Conservation (phyloP, 2,888 invertebrate genomes). For the Ellobium chinense region DNA sequence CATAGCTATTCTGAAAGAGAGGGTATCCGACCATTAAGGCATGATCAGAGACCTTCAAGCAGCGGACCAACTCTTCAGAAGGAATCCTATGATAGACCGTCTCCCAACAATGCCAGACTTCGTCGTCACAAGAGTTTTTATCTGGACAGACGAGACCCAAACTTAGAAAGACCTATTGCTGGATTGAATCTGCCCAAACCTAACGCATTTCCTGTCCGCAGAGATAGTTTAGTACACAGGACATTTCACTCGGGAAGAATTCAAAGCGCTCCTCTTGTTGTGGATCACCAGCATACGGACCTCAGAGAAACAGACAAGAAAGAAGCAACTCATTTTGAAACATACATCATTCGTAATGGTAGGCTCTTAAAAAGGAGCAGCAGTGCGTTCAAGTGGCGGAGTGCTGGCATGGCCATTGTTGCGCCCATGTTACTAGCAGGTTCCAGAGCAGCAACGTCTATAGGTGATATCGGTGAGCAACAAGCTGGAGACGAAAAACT, state of each 20-base stretch:
- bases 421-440: too few species aligned
- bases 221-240: not conserved
- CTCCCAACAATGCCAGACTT: not conserved
- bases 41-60: constrained; percentile 7
- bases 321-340: not conserved
- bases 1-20: not conserved
- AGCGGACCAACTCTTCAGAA: not conserved
- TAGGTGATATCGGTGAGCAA: too few species aligned
- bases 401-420: too few species aligned
- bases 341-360: not conserved
- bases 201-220: not conserved
- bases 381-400: not conserved
- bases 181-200: not conserved
- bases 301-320: too few species aligned
- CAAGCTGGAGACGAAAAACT: too few species aligned
- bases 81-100: not conserved
- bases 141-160: not conserved
- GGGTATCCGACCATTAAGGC: not conserved
- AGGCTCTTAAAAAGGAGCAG: not conserved
- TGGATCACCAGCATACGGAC: too few species aligned
- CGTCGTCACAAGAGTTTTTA: not conserved
- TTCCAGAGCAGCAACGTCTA: too few species aligned
- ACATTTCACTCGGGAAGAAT: not conserved
- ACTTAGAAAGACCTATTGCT: not conserved
- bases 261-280: not conserved